phyloP scores from a whole-genome alignment of 1,140 invertebrate genomes.

The Colletes latitarsis region DNA sequence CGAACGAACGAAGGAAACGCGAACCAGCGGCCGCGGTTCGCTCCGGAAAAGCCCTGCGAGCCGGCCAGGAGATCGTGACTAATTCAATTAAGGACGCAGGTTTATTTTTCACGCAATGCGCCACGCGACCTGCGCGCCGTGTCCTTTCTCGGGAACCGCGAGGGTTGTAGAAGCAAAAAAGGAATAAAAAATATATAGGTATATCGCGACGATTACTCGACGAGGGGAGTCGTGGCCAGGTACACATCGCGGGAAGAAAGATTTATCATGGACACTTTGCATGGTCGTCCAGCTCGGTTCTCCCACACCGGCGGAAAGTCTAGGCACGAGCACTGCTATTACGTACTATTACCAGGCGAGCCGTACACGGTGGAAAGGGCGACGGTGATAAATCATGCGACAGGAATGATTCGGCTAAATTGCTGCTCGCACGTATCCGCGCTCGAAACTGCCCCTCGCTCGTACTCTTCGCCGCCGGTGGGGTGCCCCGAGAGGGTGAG shows the following conservation, averaged over 20 bases:
- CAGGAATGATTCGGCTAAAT: slow-evolving; percentile 78
- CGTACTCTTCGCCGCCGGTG: slow-evolving; percentile 17
- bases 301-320: slow-evolving; percentile 23
- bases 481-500: neutral
- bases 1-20: too few species aligned
- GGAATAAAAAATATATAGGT: neutral
- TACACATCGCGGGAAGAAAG: slow-evolving; percentile 28
- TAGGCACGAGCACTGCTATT: slow-evolving; percentile 39
- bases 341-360: slow-evolving; percentile 31
- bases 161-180: neutral
- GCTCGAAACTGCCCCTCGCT: slow-evolving; percentile 60
- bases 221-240: slow-evolving; percentile 10
- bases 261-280: slow-evolving; percentile 58
- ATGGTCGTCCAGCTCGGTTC: slow-evolving; percentile 37
- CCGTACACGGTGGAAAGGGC: slow-evolving; percentile 22
- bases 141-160: neutral
- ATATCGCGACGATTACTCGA: slow-evolving; percentile 43
- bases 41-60: neutral
- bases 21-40: neutral
- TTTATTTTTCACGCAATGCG: slow-evolving; percentile 54
- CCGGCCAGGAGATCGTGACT: slow-evolving; percentile 17
- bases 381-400: slow-evolving; percentile 76
- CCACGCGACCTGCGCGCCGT: slow-evolving; percentile 33
- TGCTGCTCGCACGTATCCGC: slow-evolving; percentile 75
- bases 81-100: slow-evolving; percentile 39